Base-by-base conservation (phyloP, 2,888 invertebrate species). In the Tribolium freemani region DNA sequence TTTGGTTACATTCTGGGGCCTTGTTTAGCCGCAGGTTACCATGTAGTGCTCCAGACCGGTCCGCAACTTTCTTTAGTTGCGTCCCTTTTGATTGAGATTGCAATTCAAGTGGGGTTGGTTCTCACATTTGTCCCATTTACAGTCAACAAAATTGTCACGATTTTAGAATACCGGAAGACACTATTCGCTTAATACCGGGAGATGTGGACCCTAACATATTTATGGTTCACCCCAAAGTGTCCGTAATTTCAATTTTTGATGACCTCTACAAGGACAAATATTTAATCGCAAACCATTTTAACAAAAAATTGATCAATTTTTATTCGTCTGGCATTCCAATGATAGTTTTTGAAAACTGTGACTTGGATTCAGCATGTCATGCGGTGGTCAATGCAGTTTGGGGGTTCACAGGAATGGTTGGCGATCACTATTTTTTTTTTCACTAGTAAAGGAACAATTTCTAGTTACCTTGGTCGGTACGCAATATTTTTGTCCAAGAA, bases 351-450 rank as follows among this genome's bases (percentile, higher is more conserved):
- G 89, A 90, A 70, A 84, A 85, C 53, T 88, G 89, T 6, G 90
- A 90, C 82, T 78, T 90, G 45, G 89, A 90, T 84, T 89, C 90
- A 56, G 88, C 89, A 1, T 87, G 88, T 57, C 88, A 89, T 75
- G 85, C 86, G 38, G 84, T 88, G 3, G 85, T 89, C 44, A 87
- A 88, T 73, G 88, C 88, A 13, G 87, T 88, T 21, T 90, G 89
- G 88, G 86, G 87, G 66, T 88, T 88, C 78, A 87, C 87, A 76
- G 89, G 89, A 72, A 86, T 88, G 87, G 89, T 89, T 80, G 78
- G 16, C 16, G 16, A 16, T 16, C 16, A 16, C n/a, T n/a, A n/a
- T 16, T 16, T 16, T 16, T 16, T 16, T 16, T 1, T 16, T 16
- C 16, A 16, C 16, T 16, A 78, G 74, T 3, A 2, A 4, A 21